phyloP scores from a whole-genome alignment of 2,797 vertebrate genomes.

The Pangasius macronema region DNA sequence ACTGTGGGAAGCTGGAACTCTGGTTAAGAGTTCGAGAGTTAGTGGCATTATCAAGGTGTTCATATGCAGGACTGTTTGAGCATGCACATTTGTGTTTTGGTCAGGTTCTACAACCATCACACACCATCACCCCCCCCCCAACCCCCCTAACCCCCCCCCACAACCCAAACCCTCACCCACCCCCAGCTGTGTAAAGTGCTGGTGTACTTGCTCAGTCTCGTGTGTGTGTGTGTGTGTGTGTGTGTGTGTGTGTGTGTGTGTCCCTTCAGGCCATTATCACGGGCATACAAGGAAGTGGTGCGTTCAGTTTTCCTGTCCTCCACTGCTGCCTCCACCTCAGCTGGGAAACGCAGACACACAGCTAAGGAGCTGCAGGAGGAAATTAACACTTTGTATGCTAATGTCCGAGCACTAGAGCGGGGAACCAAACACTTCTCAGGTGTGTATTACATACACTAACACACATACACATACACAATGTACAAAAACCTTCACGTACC shows the following conservation, averaged over 20 bases:
- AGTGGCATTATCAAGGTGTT: neutral
- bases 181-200: neutral
- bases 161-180: neutral
- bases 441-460: neutral
- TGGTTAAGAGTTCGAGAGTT: neutral
- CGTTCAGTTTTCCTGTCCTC: slow-evolving; percentile 86
- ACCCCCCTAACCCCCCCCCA: too few relatives aligned
- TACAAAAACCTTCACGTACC: neutral
- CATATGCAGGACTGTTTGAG: neutral
- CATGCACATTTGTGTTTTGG: neutral
- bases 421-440: slow-evolving; percentile 89
- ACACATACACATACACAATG: neutral
- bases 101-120: neutral
- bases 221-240: neutral
- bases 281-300: slow-evolving; percentile 88
- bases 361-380: slow-evolving; percentile 95
- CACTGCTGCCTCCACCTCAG: slow-evolving; percentile 73
- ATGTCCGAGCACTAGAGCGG: slow-evolving; percentile 91
- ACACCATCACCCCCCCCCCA: neutral
- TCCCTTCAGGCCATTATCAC: slow-evolving; percentile 82
- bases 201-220: neutral
- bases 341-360: slow-evolving; percentile 84
- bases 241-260: neutral
- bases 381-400: slow-evolving; percentile 88
- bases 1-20: neutral